These are phyloP conservation scores for Chrysogorgia sp. DNA, from an alignment of 92 coral and sea anemone species.

Conservation along the genomic window DNA sequence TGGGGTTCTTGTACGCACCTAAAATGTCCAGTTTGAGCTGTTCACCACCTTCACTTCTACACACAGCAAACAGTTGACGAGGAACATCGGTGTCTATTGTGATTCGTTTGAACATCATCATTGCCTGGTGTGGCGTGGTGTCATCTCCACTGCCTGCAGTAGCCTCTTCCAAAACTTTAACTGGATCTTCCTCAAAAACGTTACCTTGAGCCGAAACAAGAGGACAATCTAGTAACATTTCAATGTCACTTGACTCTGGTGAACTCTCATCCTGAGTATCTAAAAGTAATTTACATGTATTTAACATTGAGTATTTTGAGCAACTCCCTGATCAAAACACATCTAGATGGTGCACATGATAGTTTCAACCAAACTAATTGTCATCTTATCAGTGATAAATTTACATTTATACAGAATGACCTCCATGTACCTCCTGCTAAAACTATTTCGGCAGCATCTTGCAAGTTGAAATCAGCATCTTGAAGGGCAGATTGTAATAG, in stretches of 20 bases:
- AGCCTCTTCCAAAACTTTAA: neutral
- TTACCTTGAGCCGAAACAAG: neutral
- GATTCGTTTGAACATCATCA: neutral
- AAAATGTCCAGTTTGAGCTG: conserved; percentile 54
- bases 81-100: conserved; percentile 10
- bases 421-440: neutral
- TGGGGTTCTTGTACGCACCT: conserved; percentile 59
- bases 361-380: neutral
- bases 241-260: conserved; percentile 26
- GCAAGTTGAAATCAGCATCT: neutral
- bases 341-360: neutral
- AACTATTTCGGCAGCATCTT: conserved; percentile 6
- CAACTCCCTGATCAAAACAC: neutral
- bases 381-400: neutral
- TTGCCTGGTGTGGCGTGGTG: neutral
- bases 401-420: neutral
- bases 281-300: neutral
- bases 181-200: neutral
- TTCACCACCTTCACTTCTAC: conserved; percentile 48
- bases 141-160: neutral
- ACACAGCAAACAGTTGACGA: conserved; percentile 46
- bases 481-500: neutral
- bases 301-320: neutral
- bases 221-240: neutral
- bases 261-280: conserved; percentile 1